phyloP scores from a whole-genome alignment of 2,113 vertebrate genomes.

The Scalopus aquaticus region DNA sequence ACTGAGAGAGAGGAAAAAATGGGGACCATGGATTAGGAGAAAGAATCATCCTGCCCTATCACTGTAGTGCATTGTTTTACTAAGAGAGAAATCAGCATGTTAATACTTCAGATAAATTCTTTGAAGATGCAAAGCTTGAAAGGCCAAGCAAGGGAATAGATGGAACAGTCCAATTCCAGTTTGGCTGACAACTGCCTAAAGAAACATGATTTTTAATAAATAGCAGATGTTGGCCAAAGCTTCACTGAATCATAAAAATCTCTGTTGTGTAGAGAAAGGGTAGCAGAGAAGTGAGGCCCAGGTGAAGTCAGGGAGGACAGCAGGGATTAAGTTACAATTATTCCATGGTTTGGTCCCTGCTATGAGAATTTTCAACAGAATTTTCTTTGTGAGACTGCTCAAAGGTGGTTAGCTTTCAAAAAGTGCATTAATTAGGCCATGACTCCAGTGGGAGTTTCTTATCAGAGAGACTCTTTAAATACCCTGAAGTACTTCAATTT shows the following conservation, averaged over 20 bases:
- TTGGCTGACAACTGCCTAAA: conserved; percentile 41
- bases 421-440: conserved; percentile 60
- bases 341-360: not conserved
- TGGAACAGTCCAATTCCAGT: not conserved
- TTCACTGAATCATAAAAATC: not conserved
- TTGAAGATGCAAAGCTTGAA: conserved; percentile 43
- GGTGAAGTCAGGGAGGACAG: not conserved
- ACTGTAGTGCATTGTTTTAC: conserved; percentile 28
- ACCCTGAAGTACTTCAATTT: conserved; percentile 57
- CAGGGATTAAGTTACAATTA: not conserved
- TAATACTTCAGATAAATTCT: conserved; percentile 42
- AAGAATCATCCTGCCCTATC: not conserved
- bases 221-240: conserved; percentile 53
- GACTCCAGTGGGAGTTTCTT: conserved; percentile 53
- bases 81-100: conserved; percentile 43
- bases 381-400: not conserved
- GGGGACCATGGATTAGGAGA: not conserved
- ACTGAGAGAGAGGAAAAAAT: not conserved
- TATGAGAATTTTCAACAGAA: not conserved
- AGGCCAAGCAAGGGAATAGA: conserved; percentile 8
- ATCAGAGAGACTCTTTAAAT: conserved; percentile 68
- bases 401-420: not conserved
- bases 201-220: conserved; percentile 52
- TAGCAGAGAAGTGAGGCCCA: not conserved
- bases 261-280: not conserved